Evolutionary conservation across 2,888 invertebrate species (phyloP), one percentile per base, ranked within the genome.

Genomic region (Exocentrus adspersus): DNA sequence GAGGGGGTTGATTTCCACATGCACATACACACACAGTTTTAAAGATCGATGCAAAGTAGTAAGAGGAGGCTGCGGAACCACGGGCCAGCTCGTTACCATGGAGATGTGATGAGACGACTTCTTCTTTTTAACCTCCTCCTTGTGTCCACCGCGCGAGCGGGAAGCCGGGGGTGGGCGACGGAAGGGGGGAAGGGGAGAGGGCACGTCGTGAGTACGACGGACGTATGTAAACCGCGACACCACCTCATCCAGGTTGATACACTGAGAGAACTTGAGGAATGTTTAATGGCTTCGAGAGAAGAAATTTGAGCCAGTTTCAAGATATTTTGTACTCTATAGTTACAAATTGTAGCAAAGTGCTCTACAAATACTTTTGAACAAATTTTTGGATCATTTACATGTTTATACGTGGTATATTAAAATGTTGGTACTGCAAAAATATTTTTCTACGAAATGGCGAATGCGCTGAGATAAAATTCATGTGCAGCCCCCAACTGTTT

Each of bases 21-120:
- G 71, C 67, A 71, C 37, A 70, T 64, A 75, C 74, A 73, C 75
- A 73, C 73, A 78, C 79, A 81, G 81, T 82, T 83, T 83, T 83
- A 83, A 83, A 82, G 83, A 83, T 83, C 83, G 82, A 83, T 83
- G 83, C 82, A 83, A 83, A 83, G 82, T 82, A 83, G 78, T 74
- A 69, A 69, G 74, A 70, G 68, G 65, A 68, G 67, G 73, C 72
- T 71, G 72, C 75, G 73, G 74, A 75, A 81, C 81, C 80, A 80
- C 81, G 81, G 83, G 82, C 81, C 79, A 82, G 82, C 82, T 82
- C 83, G 83, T 83, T 83, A 83, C 83, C 82, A 83, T 83, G 83
- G 83, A 79, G 83, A 83, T 83, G 82, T 82, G 83, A 81, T 81
- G 81, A 82, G 82, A 81, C 80, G 80, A 80, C 82, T 82, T 82